phyloP scores from a whole-genome alignment of 2,113 vertebrate species.

The Megaceryle maxima region DNA sequence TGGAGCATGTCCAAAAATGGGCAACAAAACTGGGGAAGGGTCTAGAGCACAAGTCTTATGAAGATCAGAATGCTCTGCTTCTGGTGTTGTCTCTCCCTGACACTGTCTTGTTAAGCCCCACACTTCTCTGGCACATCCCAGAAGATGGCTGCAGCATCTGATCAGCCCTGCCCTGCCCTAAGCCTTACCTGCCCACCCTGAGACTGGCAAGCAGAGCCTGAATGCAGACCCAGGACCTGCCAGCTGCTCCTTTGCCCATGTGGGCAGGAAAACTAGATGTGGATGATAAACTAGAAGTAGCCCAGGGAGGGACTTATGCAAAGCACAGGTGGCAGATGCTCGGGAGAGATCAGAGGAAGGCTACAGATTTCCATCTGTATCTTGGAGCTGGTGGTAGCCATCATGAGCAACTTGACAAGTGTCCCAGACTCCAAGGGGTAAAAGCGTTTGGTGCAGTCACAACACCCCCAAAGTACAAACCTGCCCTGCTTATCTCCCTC shows the following conservation, averaged over 20 bases:
- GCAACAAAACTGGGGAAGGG: too few species aligned
- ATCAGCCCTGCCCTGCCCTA: neutral
- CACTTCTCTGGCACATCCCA: neutral
- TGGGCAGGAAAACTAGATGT: neutral
- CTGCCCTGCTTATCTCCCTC: neutral
- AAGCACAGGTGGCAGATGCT: rapidly evolving
- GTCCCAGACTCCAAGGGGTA: neutral
- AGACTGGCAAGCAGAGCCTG: neutral
- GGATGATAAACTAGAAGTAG: neutral
- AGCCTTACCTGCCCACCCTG: neutral
- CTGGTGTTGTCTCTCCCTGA: neutral
- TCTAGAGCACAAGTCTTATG: too few species aligned
- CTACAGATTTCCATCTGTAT: neutral
- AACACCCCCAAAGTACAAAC: neutral
- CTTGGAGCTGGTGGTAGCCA: neutral
- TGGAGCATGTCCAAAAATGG: too few species aligned
- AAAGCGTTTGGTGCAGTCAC: neutral
- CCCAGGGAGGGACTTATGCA: neutral
- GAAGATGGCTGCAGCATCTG: neutral
- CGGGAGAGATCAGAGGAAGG: neutral
- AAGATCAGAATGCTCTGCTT: neutral
- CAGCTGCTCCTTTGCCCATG: neutral
- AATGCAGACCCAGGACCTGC: neutral
- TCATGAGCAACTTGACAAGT: neutral
- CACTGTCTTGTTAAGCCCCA: neutral